phyloP scores from a whole-genome alignment of 37 sponge, comb jelly and placozoan genomes.

The Cliona cf. orientalis region DNA sequence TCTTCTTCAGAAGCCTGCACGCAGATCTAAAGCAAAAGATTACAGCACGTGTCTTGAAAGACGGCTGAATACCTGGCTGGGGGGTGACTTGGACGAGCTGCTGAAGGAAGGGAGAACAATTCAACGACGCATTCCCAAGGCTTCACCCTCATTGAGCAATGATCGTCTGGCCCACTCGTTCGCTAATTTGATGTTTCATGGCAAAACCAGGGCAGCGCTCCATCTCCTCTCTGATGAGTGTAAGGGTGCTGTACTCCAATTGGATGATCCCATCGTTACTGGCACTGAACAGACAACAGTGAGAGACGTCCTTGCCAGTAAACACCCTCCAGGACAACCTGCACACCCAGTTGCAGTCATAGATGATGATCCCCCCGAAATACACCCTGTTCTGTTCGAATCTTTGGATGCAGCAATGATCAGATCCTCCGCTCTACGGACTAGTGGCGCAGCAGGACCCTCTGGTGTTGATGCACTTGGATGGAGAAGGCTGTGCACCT shows the following conservation, averaged over 20 bases:
- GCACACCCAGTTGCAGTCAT: slow-evolving; percentile 13
- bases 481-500: slow-evolving; percentile 46
- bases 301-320: slow-evolving; percentile 16
- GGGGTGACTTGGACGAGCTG: slow-evolving; percentile 25
- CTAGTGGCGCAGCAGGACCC: too few species aligned
- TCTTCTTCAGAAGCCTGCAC: slow-evolving; percentile 23
- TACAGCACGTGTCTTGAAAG: slow-evolving; percentile 34
- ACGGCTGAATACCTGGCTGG: slow-evolving; percentile 14
- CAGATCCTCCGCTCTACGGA: slow-evolving; percentile 4
- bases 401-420: slow-evolving; percentile 18
- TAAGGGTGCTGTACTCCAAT: slow-evolving; percentile 6
- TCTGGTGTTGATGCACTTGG: slow-evolving; percentile 41
- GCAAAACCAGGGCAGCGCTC: slow-evolving; percentile 21
- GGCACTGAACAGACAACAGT: slow-evolving; percentile 10
- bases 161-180: slow-evolving; percentile 1
- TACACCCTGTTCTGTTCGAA: slow-evolving; percentile 24
- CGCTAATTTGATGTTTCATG: slow-evolving; percentile 30
- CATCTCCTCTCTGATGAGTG: slow-evolving; percentile 14
- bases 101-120: slow-evolving; percentile 30
- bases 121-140: slow-evolving; percentile 12
- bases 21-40: slow-evolving; percentile 24
- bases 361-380: neutral
- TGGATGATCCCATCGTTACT: slow-evolving; percentile 3
- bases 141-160: neutral
- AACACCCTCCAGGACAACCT: slow-evolving; percentile 35